Evolutionary conservation across 2,888 invertebrate genomes (phyloP).

Genomic region (Thymelicus acteon): DNA sequence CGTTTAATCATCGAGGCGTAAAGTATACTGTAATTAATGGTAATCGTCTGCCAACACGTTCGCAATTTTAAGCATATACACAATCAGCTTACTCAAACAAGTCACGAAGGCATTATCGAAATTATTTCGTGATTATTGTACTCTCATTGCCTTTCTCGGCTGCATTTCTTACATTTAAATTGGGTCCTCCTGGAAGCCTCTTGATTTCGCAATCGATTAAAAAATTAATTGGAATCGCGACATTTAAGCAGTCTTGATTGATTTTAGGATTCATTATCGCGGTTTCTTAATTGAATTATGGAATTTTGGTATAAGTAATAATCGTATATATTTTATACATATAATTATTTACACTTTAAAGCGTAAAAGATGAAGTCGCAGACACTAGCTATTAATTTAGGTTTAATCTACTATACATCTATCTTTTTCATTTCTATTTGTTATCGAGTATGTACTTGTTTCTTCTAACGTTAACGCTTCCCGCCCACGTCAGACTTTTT

Average conservation of each 20-base stretch:
- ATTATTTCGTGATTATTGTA: constrained; percentile 33
- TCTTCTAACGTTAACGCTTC: too few species aligned
- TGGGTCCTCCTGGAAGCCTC: constrained; percentile 32
- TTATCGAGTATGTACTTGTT: background rate
- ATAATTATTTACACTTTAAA: too few species aligned
- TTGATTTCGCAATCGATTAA: constrained; percentile 31
- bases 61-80: constrained; percentile 12
- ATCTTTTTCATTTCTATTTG: background rate
- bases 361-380: too few species aligned
- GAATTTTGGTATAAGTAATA: too few species aligned
- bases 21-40: background rate
- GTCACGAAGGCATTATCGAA: constrained; percentile 23
- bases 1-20: background rate
- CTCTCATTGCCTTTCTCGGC: constrained; percentile 23
- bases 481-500: too few species aligned
- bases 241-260: constrained; percentile 24
- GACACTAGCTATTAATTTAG: too few species aligned
- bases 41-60: background rate
- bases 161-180: constrained; percentile 34
- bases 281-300: too few species aligned
- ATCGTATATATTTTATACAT: too few species aligned
- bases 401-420: too few species aligned
- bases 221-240: constrained; percentile 34
- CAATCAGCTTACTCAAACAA: constrained; percentile 21
- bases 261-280: constrained; percentile 21